A percentile compares a stretch with the other conserved stretches of the same genome.
Evolutionary conservation across 1,140 invertebrate genomes (phyloP).

Genomic region (Cydia strobilella): DNA sequence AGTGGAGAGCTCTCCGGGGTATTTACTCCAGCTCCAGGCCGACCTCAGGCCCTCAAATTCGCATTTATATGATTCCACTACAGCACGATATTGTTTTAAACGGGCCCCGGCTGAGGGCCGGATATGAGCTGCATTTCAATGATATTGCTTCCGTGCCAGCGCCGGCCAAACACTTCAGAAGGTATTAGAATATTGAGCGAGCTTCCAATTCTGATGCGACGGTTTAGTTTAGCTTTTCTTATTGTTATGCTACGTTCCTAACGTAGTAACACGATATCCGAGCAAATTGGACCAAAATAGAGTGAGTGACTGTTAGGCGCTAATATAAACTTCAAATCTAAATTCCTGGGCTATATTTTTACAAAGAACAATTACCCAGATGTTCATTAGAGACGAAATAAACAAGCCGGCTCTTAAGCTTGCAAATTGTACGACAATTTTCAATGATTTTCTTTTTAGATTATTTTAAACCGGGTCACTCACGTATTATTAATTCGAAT

Average conservation of each 20-base stretch:
- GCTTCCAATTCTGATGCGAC: neutral
- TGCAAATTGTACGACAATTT: too few species aligned
- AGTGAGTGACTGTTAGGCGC: too few species aligned
- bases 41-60: slow-evolving; percentile 15
- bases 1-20: neutral
- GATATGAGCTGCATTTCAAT: slow-evolving; percentile 31
- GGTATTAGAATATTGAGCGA: slow-evolving; percentile 28
- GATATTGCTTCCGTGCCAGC: slow-evolving; percentile 29
- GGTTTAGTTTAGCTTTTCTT: neutral
- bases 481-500: too few species aligned
- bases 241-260: neutral
- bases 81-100: slow-evolving; percentile 16
- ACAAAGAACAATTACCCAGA: too few species aligned
- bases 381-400: neutral
- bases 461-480: too few species aligned
- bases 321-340: too few species aligned
- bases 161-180: neutral
- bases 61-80: slow-evolving; percentile 17
- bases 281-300: neutral
- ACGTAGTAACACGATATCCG: neutral
- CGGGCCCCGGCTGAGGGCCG: slow-evolving; percentile 2
- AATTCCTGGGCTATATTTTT: too few species aligned
- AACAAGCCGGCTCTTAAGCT: neutral
- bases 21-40: neutral
- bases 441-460: too few species aligned